Percentiles rank a stretch among this genome's conserved stretches.
Evolutionary conservation across 2,797 vertebrate species (phyloP).

Genomic region (Galaxias olidus): DNA sequence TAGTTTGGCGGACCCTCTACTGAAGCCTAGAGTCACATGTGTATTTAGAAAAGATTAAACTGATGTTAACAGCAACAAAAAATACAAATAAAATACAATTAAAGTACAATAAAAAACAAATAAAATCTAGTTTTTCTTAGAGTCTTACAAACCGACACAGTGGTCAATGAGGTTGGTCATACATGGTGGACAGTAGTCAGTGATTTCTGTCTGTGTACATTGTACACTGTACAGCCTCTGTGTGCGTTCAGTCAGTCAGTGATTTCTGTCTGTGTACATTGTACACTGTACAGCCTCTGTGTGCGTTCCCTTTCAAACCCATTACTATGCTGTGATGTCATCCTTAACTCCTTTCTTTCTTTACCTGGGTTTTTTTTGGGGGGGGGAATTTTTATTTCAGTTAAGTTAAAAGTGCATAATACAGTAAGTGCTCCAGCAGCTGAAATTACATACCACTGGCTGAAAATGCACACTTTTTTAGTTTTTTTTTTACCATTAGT

Average conservation of each 20-base stretch:
- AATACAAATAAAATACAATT: too few species aligned
- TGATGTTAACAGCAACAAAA: too few species aligned
- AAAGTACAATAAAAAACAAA: too few species aligned
- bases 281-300: not conserved
- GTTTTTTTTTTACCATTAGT: not conserved
- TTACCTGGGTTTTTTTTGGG: conserved; percentile 26
- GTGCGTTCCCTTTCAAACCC: conserved; percentile 2
- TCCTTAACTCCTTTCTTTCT: conserved; percentile 29
- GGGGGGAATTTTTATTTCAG: conserved; percentile 40
- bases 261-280: too few species aligned
- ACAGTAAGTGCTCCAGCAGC: conserved; percentile 19
- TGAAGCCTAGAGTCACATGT: too few species aligned
- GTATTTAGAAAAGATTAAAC: too few species aligned
- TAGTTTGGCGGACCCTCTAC: too few species aligned
- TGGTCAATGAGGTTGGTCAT: too few species aligned
- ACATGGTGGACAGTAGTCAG: too few species aligned
- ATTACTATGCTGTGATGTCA: conserved; percentile 53
- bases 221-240: not conserved
- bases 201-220: too few species aligned
- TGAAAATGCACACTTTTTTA: not conserved
- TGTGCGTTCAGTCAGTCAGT: not conserved
- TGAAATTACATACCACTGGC: conserved; percentile 12
- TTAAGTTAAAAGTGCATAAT: conserved; percentile 19
- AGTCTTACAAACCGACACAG: too few species aligned
- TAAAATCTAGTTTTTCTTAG: too few species aligned